These are phyloP conservation scores for Planiliza haematocheilus DNA, from an alignment of 2,113 vertebrate species.

Conservation along the genomic window DNA sequence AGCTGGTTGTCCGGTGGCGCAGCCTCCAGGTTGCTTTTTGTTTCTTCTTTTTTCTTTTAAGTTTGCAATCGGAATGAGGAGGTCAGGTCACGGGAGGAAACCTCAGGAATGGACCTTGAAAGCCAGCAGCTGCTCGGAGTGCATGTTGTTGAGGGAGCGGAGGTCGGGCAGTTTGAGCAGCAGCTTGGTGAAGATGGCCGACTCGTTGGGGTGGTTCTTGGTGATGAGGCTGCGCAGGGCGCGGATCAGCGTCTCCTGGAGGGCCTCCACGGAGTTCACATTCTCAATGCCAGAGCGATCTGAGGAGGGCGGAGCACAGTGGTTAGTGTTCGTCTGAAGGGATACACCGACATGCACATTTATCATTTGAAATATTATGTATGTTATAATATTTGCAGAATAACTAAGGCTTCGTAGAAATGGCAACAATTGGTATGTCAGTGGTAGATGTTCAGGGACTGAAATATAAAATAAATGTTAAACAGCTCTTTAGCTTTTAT, in stretches of 20 bases:
- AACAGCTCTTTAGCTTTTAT: no score
- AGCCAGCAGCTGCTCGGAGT: slow-evolving; percentile 97
- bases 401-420: no score
- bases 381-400: no score
- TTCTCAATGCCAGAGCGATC: slow-evolving; percentile 97
- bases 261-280: slow-evolving; percentile 93
- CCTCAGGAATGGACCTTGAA: slow-evolving; percentile 96
- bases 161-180: slow-evolving; percentile 96
- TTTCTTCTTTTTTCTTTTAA: background rate
- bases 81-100: slow-evolving; percentile 26
- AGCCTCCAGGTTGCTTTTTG: slow-evolving; percentile 1
- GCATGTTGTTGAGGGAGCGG: slow-evolving; percentile 98
- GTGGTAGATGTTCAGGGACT: no score
- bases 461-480: no score
- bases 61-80: background rate
- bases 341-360: no score
- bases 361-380: no score
- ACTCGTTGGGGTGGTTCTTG: slow-evolving; percentile 95
- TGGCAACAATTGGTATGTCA: no score
- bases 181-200: slow-evolving; percentile 95
- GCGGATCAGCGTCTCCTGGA: slow-evolving; percentile 95
- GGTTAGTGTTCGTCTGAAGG: background rate
- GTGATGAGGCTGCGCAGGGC: slow-evolving; percentile 93
- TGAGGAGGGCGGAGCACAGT: slow-evolving; percentile 49
- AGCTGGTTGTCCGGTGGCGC: slow-evolving; percentile 3